phyloP scores from a whole-genome alignment of 2,113 vertebrate species.

The Rhegmatorhina hoffmannsi region DNA sequence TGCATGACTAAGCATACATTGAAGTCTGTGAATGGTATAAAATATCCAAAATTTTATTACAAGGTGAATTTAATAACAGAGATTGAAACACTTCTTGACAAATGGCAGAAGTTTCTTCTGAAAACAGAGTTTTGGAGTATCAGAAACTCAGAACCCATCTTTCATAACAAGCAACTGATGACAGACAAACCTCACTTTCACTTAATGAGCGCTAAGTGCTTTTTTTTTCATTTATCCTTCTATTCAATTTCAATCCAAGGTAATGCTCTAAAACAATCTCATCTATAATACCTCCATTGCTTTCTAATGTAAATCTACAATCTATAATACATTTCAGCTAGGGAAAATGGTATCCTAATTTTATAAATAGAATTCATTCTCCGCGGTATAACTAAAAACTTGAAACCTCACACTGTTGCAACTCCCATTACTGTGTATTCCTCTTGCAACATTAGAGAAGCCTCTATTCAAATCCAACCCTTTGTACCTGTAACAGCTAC shows the following conservation, averaged over 20 bases:
- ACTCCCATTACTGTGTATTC: background rate
- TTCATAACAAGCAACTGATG: background rate
- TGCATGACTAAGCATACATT: background rate
- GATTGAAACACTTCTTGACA: background rate
- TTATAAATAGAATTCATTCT: background rate
- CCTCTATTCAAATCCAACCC: background rate
- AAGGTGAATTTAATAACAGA: background rate
- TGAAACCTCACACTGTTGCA: background rate
- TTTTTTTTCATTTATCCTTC: background rate
- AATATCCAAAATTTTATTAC: background rate
- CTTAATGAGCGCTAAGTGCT: background rate
- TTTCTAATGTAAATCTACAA: background rate
- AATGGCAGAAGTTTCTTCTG: background rate
- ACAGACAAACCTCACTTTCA: background rate
- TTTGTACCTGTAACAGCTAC: background rate
- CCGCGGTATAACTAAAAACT: background rate
- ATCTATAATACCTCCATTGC: background rate
- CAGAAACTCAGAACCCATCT: background rate
- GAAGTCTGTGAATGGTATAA: background rate
- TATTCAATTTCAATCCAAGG: background rate
- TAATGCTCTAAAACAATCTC: background rate
- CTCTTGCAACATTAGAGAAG: background rate
- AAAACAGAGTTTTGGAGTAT: background rate
- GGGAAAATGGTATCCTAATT: background rate
- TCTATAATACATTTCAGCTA: background rate